These are phyloP conservation scores for Mactra quadrangularis DNA, from an alignment of 1,140 invertebrate genomes.

Conservation along the genomic window DNA sequence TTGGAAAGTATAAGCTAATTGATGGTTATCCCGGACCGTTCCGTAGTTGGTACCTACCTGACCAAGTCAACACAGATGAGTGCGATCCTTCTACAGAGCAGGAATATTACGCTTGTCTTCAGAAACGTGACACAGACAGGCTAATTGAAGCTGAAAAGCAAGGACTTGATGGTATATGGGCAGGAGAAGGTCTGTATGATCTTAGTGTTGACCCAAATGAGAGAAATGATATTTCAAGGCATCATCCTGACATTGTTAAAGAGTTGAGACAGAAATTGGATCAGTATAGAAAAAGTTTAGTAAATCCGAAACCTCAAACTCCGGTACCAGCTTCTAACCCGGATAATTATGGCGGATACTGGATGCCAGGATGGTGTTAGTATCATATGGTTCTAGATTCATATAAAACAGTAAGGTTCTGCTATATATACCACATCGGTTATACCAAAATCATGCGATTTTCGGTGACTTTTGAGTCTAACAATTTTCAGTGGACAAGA, in stretches of 20 bases:
- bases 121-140: neutral
- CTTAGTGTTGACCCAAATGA: slow-evolving; percentile 64
- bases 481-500: too few relatives aligned
- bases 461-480: too few relatives aligned
- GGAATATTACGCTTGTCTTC: neutral
- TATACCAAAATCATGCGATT: too few relatives aligned
- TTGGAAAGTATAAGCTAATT: slow-evolving; percentile 70
- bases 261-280: slow-evolving; percentile 53
- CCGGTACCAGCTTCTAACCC: slow-evolving; percentile 59
- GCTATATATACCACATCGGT: too few relatives aligned
- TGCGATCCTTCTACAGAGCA: neutral
- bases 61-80: slow-evolving; percentile 8
- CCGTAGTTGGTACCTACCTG: slow-evolving; percentile 66
- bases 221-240: slow-evolving; percentile 54
- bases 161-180: neutral
- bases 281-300: slow-evolving; percentile 46
- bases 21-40: slow-evolving; percentile 67
- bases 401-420: too few relatives aligned
- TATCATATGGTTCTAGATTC: too few relatives aligned
- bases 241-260: slow-evolving; percentile 56
- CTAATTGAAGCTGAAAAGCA: too few relatives aligned
- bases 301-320: slow-evolving; percentile 54
- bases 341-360: slow-evolving; percentile 60
- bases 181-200: slow-evolving; percentile 20
- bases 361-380: slow-evolving; percentile 73